Evolutionary conservation across 1,140 invertebrate species (phyloP).

Genomic region (Leguminivora glycinivorella): DNA sequence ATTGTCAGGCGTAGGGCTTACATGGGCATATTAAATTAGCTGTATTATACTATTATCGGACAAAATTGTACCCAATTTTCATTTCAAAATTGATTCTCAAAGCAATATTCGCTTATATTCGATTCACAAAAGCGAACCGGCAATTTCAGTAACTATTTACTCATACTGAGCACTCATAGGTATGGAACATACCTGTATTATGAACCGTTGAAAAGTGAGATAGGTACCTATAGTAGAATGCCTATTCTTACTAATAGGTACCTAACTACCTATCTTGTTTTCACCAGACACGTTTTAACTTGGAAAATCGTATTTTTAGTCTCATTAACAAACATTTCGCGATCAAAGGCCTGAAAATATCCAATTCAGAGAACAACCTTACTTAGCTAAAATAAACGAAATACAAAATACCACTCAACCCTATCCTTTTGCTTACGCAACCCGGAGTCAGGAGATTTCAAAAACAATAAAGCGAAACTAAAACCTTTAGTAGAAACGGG

Average conservation of each 20-base stretch:
- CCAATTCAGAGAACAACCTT: not conserved
- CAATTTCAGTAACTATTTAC: no score
- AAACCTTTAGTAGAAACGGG: conserved; percentile 18
- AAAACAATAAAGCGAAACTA: conserved; percentile 29
- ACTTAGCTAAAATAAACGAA: not conserved
- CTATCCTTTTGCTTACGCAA: not conserved
- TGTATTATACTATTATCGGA: not conserved
- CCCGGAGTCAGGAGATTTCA: conserved; percentile 20
- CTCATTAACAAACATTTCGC: not conserved
- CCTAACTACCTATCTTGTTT: no score
- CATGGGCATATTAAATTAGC: not conserved
- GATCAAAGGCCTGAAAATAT: not conserved
- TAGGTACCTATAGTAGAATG: no score
- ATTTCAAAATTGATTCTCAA: not conserved
- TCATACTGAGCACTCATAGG: no score
- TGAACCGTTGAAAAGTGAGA: no score
- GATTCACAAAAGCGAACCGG: no score
- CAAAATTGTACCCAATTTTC: not conserved
- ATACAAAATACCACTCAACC: conserved; percentile 3
- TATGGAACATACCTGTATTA: no score
- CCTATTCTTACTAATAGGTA: no score
- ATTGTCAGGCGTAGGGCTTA: not conserved
- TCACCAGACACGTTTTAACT: no score
- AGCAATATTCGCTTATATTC: no score
- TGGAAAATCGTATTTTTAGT: not conserved